Conservation (phyloP, 1,140 invertebrate species). For the Cyclargus thomasi region DNA sequence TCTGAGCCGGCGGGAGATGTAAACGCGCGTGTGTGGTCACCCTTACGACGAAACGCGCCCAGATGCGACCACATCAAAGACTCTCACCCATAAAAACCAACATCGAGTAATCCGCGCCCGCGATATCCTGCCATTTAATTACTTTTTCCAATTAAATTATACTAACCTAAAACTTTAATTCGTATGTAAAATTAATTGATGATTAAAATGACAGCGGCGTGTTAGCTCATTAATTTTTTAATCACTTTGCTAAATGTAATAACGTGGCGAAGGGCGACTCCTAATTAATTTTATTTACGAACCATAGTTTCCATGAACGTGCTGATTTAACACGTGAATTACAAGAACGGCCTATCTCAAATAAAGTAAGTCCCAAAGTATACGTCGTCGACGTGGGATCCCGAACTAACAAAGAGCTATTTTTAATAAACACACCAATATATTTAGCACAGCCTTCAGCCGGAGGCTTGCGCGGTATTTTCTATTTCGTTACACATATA, state of each 20-base stretch:
- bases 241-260: not conserved
- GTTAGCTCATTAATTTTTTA: slow-evolving; percentile 1
- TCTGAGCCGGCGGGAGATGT: slow-evolving; percentile 63
- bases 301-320: too few relatives aligned
- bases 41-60: slow-evolving; percentile 68
- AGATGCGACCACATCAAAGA: slow-evolving; percentile 70
- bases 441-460: slow-evolving; percentile 1
- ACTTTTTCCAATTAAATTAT: not conserved
- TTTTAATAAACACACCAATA: slow-evolving; percentile 11
- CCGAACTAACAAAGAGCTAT: slow-evolving; percentile 2
- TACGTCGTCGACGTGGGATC: not conserved
- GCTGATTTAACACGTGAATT: too few relatives aligned
- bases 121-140: not conserved
- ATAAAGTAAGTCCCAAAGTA: not conserved
- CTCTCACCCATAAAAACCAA: slow-evolving; percentile 48
- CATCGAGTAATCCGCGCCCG: not conserved
- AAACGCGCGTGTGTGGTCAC: slow-evolving; percentile 71
- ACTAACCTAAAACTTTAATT: not conserved
- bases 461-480: slow-evolving; percentile 30
- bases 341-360: too few relatives aligned
- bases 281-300: not conserved
- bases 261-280: not conserved
- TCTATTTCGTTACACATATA: slow-evolving; percentile 48
- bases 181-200: not conserved
- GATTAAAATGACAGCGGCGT: not conserved